These are phyloP conservation scores for Apeltes quadracus DNA, from an alignment of 2,113 vertebrate genomes.

Conservation along the genomic window DNA sequence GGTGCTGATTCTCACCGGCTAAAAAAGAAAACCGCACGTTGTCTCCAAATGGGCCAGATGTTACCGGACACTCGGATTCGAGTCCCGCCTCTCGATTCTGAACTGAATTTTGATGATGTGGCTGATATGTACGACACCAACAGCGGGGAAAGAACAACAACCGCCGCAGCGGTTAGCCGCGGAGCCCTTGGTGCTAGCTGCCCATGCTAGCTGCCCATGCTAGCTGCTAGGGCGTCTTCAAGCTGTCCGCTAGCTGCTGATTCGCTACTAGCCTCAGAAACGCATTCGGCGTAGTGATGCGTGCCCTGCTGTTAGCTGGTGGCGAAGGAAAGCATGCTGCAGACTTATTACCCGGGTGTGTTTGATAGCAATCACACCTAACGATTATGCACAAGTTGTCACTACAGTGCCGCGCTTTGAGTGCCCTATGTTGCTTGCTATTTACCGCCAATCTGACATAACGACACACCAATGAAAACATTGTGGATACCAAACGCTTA, in stretches of 20 bases:
- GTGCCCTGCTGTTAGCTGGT: neutral
- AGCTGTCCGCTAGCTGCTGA: conserved; percentile 31
- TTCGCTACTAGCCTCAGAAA: neutral
- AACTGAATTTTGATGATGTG: fast-evolving
- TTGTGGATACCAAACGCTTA: neutral
- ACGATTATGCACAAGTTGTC: neutral
- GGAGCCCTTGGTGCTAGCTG: neutral
- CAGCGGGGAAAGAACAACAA: neutral
- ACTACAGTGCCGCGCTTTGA: neutral
- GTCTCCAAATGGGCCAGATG: neutral
- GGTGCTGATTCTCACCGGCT: conserved; percentile 12
- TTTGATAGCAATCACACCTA: neutral
- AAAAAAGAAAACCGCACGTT: neutral
- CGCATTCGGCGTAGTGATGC: neutral
- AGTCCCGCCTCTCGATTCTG: neutral
- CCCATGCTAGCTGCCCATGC: neutral
- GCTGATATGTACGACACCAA: neutral
- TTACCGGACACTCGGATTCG: fast-evolving
- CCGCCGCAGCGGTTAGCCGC: conserved; percentile 21
- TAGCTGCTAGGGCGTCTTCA: conserved; percentile 27
- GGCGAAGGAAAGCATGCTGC: no score
- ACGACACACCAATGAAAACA: neutral
- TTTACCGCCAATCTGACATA: neutral
- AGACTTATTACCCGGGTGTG: no score
- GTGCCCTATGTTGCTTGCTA: neutral